These are phyloP conservation scores for Gadopsis marmoratus DNA, from an alignment of 2,797 vertebrate genomes.

Conservation along the genomic window DNA sequence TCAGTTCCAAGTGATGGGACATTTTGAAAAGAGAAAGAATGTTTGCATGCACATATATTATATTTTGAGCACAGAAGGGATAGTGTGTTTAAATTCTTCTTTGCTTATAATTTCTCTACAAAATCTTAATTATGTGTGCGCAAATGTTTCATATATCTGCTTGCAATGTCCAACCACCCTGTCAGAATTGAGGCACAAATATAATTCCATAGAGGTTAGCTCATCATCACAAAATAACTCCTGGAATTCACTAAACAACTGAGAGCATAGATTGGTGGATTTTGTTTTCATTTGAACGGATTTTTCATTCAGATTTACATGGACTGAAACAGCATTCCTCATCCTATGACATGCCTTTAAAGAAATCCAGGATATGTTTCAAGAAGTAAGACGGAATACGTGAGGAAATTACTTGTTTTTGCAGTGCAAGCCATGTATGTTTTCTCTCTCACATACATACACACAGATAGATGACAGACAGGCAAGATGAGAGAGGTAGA, in stretches of 20 bases:
- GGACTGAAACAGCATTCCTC: not conserved
- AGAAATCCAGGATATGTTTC: not conserved
- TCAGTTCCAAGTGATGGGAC: not conserved
- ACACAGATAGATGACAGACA: constrained; percentile 66
- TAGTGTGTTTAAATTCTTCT: not conserved
- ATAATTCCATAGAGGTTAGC: not conserved
- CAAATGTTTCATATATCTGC: not conserved
- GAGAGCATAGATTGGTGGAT: not conserved
- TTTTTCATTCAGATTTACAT: not conserved
- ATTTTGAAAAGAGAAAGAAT: not conserved
- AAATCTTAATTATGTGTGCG: not conserved
- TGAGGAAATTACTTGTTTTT: constrained; percentile 71
- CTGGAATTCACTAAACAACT: not conserved
- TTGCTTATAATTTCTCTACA: not conserved
- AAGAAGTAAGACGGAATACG: constrained; percentile 52
- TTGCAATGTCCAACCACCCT: not conserved
- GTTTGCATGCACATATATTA: not conserved
- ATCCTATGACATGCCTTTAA: not conserved
- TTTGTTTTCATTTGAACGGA: not conserved
- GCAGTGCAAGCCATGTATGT: constrained; percentile 62
- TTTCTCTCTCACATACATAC: constrained; percentile 56
- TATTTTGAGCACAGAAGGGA: not conserved
- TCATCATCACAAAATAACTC: not conserved
- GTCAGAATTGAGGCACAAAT: not conserved
- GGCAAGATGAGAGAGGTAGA: constrained; percentile 80